A percentile compares a stretch with the other conserved stretches of the same genome.
Conservation (phyloP, 1,140 invertebrate genomes). For the Orussus abietinus region DNA sequence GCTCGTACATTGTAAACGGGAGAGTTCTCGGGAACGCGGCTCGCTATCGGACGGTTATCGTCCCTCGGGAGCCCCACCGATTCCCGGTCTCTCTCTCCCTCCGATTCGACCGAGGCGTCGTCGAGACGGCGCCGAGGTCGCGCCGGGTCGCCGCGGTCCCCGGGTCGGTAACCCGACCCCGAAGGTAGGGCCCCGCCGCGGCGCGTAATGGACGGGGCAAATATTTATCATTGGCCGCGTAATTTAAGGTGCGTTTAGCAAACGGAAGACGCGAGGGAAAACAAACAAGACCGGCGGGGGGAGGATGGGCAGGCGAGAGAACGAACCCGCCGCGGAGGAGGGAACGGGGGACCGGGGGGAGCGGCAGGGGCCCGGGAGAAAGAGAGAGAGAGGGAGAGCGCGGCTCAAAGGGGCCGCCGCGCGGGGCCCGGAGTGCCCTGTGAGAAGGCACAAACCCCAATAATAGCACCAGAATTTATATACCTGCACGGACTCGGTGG, state of each 20-base stretch:
- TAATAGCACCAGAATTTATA: conserved; percentile 55
- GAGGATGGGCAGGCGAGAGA: conserved; percentile 13
- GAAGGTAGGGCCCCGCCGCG: conserved; percentile 8
- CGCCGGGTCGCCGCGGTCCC: too few relatives aligned
- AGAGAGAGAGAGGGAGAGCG: conserved; percentile 31
- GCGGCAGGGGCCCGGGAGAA: conserved; percentile 13
- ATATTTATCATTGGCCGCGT: conserved; percentile 53
- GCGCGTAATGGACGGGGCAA: conserved; percentile 48
- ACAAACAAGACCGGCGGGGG: conserved; percentile 40
- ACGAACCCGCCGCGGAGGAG: conserved; percentile 16
- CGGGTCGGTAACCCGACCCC: too few relatives aligned
- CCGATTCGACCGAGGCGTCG: conserved; percentile 2
- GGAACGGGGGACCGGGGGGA: conserved; percentile 18
- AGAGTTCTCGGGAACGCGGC: too few relatives aligned
- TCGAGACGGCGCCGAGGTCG: conserved; percentile 20
- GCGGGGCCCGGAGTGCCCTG: conserved; percentile 34
- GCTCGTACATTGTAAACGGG: too few relatives aligned
- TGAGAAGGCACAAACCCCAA: conserved; percentile 50
- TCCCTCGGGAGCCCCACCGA: too few relatives aligned
- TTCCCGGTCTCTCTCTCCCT: background rate
- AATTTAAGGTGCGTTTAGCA: conserved; percentile 52
- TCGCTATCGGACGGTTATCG: too few relatives aligned
- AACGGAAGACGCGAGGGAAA: conserved; percentile 48
- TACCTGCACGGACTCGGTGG: conserved; percentile 48
- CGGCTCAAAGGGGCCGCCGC: conserved; percentile 41